Percentiles rank a stretch among this genome's conserved stretches.
Evolutionary conservation across 2,888 invertebrate genomes (phyloP).

Genomic region (Chaitophorus viminalis): DNA sequence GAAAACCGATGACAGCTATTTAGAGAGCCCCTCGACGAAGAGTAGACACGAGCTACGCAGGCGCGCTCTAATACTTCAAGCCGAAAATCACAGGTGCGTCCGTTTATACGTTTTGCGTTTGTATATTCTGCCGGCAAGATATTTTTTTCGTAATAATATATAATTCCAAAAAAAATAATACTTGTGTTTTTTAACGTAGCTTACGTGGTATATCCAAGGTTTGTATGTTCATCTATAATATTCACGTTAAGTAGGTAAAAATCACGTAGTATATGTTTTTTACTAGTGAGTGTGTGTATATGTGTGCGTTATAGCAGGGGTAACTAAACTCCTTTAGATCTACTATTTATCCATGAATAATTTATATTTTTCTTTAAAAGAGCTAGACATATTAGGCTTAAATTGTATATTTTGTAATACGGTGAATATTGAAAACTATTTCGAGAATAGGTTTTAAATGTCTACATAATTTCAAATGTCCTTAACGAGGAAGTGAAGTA

Average conservation of each 20-base stretch:
- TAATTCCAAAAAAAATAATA: not conserved
- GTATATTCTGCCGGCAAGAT: not conserved
- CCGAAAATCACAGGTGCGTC: slow-evolving; percentile 44
- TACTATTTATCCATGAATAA: too few relatives aligned
- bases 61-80: slow-evolving; percentile 23
- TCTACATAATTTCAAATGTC: too few relatives aligned
- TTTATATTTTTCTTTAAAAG: too few relatives aligned
- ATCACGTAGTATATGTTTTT: not conserved
- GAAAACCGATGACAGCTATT: slow-evolving; percentile 42
- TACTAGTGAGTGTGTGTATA: too few relatives aligned
- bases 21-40: not conserved
- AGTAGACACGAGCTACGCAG: slow-evolving; percentile 19
- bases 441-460: too few relatives aligned
- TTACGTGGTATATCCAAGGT: slow-evolving; percentile 17
- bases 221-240: slow-evolving; percentile 15
- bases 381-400: too few relatives aligned
- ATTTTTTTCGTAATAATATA: not conserved
- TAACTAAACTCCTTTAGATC: too few relatives aligned
- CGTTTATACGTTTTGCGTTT: not conserved
- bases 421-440: too few relatives aligned
- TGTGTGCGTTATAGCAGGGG: too few relatives aligned
- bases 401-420: too few relatives aligned
- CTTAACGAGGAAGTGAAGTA: too few relatives aligned
- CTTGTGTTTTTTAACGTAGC: slow-evolving; percentile 7
- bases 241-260: not conserved